Evolutionary conservation across 1,140 invertebrate genomes (phyloP).

Genomic region (Phymorhynchus buccinoides): DNA sequence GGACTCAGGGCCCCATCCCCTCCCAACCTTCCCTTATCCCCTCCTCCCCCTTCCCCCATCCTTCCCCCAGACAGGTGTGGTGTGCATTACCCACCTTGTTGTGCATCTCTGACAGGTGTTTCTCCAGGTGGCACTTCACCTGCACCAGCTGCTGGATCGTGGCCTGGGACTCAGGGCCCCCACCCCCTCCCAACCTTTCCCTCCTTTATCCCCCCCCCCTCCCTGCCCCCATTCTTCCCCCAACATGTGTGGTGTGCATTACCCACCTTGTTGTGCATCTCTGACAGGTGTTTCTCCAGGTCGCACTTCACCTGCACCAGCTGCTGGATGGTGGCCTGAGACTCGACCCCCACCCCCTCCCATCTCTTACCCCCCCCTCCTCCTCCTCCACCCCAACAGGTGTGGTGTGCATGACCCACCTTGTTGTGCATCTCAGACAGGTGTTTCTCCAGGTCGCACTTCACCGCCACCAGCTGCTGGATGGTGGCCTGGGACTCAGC

Average conservation of each 20-base stretch:
- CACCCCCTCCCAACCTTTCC: no score
- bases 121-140: constrained; percentile 71
- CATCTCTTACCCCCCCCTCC: no score
- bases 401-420: background rate
- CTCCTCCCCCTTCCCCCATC: no score
- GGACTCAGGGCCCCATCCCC: no score
- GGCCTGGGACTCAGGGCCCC: constrained; percentile 71
- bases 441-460: constrained; percentile 71
- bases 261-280: constrained; percentile 41
- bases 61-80: no score
- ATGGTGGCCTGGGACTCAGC: constrained; percentile 72
- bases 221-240: no score
- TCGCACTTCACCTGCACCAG: constrained; percentile 76
- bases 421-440: constrained; percentile 40
- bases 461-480: constrained; percentile 78
- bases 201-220: no score
- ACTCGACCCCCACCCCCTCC: constrained; percentile 71
- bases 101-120: constrained; percentile 53
- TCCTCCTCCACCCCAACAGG: no score
- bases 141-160: constrained; percentile 78
- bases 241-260: background rate
- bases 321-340: constrained; percentile 75
- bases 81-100: constrained; percentile 28
- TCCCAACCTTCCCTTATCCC: no score
- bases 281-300: constrained; percentile 64